phyloP scores from a whole-genome alignment of 2,888 invertebrate species.

The Drosophila macrospina region DNA sequence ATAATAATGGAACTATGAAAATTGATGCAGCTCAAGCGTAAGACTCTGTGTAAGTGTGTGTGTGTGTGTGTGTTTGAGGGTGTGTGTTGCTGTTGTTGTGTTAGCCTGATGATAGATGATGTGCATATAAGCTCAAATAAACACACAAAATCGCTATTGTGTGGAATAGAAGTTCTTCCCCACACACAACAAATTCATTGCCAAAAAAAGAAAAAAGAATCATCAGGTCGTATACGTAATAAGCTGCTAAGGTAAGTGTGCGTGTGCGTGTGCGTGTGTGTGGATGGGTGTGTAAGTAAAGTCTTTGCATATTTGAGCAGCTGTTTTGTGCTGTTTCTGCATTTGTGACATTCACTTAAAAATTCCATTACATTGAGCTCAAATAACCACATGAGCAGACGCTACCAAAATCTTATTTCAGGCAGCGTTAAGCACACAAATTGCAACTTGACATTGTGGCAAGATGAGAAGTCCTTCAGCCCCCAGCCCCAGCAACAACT shows the following conservation, averaged over 20 bases:
- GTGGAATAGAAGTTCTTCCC: constrained; percentile 59
- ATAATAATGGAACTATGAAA: constrained; percentile 82
- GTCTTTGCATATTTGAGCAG: constrained; percentile 77
- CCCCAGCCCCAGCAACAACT: too few relatives aligned
- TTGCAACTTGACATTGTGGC: constrained; percentile 54
- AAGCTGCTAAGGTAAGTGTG: constrained; percentile 42
- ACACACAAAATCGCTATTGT: constrained; percentile 75
- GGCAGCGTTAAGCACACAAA: constrained; percentile 77
- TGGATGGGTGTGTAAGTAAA: constrained; percentile 30
- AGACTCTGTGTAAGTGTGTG: constrained; percentile 9
- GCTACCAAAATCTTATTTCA: constrained; percentile 74
- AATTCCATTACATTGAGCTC: constrained; percentile 78
- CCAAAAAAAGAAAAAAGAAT: too few relatives aligned
- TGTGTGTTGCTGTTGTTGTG: constrained; percentile 22
- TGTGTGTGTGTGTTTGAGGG: not conserved
- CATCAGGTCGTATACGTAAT: constrained; percentile 64
- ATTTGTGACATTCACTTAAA: constrained; percentile 81
- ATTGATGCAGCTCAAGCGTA: constrained; percentile 69
- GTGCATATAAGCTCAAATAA: constrained; percentile 79
- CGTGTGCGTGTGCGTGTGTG: constrained; percentile 26
- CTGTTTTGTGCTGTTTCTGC: constrained; percentile 54
- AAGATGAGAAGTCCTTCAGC: constrained; percentile 9
- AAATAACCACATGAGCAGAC: constrained; percentile 68
- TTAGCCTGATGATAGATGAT: constrained; percentile 77
- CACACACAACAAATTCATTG: too few relatives aligned